Conservation (phyloP, 2,113 vertebrate species). For the Delphinapterus leucas region DNA sequence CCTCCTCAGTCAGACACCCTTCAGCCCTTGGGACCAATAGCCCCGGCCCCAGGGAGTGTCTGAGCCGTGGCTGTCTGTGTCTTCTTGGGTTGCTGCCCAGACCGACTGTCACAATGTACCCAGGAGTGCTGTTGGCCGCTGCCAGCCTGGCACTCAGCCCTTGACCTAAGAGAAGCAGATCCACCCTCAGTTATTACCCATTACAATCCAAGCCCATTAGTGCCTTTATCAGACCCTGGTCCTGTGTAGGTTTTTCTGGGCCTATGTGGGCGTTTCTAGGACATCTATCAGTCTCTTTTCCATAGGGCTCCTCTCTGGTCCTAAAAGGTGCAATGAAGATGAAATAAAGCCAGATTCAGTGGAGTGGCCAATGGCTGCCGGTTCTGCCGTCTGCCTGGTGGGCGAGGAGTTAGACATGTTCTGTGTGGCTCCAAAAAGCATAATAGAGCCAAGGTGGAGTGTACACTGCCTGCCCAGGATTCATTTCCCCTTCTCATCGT, state of each 20-base stretch:
- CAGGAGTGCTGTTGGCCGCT: background rate
- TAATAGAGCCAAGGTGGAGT: background rate
- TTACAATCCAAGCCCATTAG: too few species aligned
- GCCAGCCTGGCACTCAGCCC: background rate
- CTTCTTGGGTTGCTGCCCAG: background rate
- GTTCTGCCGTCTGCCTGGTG: background rate
- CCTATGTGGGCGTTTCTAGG: background rate
- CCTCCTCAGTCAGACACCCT: background rate
- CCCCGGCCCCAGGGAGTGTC: background rate
- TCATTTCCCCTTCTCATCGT: background rate
- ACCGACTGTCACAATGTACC: accelerated
- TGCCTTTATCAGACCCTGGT: too few species aligned
- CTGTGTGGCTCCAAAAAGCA: background rate
- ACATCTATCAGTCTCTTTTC: background rate
- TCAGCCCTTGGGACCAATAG: background rate
- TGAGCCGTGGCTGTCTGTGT: background rate
- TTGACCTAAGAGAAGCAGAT: background rate
- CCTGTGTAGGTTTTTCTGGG: background rate
- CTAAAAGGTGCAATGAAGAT: background rate
- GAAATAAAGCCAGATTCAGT: background rate
- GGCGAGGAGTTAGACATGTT: background rate
- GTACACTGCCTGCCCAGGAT: too few species aligned
- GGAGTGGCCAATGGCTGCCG: background rate
- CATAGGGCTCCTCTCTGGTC: background rate
- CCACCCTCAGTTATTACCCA: background rate